These are phyloP conservation scores for Smittia aterrima DNA, from an alignment of 2,888 invertebrate species.

Conservation along the genomic window DNA sequence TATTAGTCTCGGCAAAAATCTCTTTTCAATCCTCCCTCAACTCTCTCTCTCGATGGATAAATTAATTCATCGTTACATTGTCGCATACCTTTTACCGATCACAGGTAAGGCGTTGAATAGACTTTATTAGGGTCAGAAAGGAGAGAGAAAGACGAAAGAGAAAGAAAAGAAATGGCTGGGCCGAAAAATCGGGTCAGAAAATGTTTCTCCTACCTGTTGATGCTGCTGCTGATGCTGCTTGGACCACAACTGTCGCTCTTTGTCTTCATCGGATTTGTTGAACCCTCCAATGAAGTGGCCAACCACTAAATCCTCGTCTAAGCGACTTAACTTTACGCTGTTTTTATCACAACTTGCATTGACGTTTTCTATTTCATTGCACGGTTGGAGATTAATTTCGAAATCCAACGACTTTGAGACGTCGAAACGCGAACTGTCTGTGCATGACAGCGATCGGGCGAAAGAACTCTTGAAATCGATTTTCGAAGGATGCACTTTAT, in stretches of 20 bases:
- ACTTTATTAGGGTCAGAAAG: slow-evolving; percentile 22
- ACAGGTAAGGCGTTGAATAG: background rate
- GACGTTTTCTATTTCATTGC: background rate
- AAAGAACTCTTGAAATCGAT: slow-evolving; percentile 57
- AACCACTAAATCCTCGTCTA: background rate
- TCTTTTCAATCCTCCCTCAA: no score
- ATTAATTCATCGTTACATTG: background rate
- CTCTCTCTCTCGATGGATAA: background rate
- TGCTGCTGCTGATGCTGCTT: slow-evolving; percentile 16
- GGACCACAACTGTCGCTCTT: slow-evolving; percentile 34
- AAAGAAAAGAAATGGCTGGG: background rate
- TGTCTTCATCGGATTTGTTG: slow-evolving; percentile 33
- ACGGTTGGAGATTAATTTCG: slow-evolving; percentile 42
- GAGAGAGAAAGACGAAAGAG: background rate
- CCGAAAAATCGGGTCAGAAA: slow-evolving; percentile 33
- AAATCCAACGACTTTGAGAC: slow-evolving; percentile 53
- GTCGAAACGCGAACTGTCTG: slow-evolving; percentile 43
- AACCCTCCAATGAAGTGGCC: background rate
- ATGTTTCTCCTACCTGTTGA: slow-evolving; percentile 29
- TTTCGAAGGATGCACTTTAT: slow-evolving; percentile 13
- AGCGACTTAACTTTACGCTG: background rate
- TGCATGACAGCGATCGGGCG: slow-evolving; percentile 56
- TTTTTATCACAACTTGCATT: slow-evolving; percentile 13
- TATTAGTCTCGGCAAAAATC: no score
- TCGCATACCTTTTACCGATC: background rate